A percentile compares a stretch with the other conserved stretches of the same genome.
Conservation (phyloP, 2,797 vertebrate genomes). For the Hyperoplus immaculatus region DNA sequence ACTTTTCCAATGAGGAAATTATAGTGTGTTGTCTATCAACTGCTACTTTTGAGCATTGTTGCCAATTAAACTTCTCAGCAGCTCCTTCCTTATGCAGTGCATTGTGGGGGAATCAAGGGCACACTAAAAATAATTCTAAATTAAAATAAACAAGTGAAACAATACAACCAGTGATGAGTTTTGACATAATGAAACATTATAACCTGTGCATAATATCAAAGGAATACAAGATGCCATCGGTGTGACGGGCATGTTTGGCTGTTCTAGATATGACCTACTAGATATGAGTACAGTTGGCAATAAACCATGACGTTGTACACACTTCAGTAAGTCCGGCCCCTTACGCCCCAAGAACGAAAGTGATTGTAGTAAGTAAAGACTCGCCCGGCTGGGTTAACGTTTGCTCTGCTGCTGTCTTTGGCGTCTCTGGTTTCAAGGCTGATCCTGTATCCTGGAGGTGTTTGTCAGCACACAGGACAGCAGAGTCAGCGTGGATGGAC, state of each 20-base stretch:
- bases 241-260: too few species aligned
- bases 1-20: not conserved
- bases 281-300: not conserved
- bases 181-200: too few species aligned
- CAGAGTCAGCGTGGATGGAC: slow-evolving; percentile 15
- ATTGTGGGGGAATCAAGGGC: too few species aligned
- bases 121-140: too few species aligned
- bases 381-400: slow-evolving; percentile 8
- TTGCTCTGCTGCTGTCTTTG: slow-evolving; percentile 24
- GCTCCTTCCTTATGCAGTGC: too few species aligned
- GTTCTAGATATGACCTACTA: too few species aligned
- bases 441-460: slow-evolving; percentile 53
- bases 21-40: not conserved
- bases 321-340: slow-evolving; percentile 47
- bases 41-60: not conserved
- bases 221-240: too few species aligned
- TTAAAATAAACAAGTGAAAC: too few species aligned
- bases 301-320: slow-evolving; percentile 37
- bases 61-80: not conserved
- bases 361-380: slow-evolving; percentile 12
- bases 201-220: too few species aligned
- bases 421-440: slow-evolving; percentile 58
- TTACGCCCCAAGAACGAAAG: slow-evolving; percentile 32
- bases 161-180: too few species aligned
- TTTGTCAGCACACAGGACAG: not conserved